phyloP scores from a whole-genome alignment of 2,797 vertebrate genomes.

The Sus cebifrons region DNA sequence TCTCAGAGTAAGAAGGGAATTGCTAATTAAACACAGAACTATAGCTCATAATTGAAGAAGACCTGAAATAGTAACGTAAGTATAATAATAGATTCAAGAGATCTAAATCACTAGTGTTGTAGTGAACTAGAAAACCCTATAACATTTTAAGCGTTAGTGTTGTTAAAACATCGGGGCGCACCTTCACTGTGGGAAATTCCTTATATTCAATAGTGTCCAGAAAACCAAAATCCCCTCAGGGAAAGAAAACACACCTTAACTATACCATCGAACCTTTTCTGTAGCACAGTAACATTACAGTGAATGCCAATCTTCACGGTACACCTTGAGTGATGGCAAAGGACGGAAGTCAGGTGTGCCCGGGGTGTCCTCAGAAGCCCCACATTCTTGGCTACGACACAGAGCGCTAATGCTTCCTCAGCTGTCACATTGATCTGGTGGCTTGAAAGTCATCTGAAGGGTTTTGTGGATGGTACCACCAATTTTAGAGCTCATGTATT shows the following conservation, averaged over 20 bases:
- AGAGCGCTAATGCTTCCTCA: fast-evolving
- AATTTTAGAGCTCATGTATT: background rate
- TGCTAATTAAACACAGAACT: background rate
- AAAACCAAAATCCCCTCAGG: conserved; percentile 3
- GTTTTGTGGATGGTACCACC: background rate
- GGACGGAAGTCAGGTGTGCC: fast-evolving
- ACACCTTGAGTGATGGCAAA: background rate
- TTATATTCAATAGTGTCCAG: conserved; percentile 25
- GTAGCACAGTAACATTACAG: background rate
- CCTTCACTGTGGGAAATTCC: background rate
- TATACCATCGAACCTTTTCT: background rate
- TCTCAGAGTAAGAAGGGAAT: background rate
- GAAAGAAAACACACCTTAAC: conserved; percentile 54
- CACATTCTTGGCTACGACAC: background rate
- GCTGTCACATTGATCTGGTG: background rate
- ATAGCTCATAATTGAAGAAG: background rate
- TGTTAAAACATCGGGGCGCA: background rate
- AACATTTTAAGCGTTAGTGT: background rate
- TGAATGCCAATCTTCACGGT: background rate
- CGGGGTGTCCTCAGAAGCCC: background rate
- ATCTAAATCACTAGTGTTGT: background rate
- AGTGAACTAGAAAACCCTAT: background rate
- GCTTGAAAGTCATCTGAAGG: background rate
- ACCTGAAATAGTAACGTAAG: background rate
- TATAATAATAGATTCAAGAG: background rate